phyloP scores from a whole-genome alignment of 2,113 vertebrate genomes.

The Amia ocellicauda region DNA sequence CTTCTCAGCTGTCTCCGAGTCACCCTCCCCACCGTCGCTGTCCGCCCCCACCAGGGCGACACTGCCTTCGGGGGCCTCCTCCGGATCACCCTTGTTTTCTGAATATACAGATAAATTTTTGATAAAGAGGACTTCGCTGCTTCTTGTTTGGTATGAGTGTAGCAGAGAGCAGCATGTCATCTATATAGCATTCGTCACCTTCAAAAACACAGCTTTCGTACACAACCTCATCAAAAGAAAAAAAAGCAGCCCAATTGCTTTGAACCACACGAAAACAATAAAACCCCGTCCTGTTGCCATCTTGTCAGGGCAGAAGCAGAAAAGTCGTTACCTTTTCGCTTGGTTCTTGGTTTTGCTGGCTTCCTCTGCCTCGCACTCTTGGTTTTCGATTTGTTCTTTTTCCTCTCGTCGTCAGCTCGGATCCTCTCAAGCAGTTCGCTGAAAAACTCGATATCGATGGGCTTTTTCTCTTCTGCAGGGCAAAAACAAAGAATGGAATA shows the following conservation, averaged over 20 bases:
- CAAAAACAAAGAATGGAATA: no score
- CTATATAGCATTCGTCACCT: no score
- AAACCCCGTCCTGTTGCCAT: no score
- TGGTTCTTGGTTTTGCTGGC: constrained; percentile 48
- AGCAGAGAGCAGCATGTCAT: neutral
- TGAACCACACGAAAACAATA: no score
- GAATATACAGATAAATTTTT: neutral
- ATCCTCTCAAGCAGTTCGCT: constrained; percentile 82
- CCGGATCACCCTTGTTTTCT: constrained; percentile 15
- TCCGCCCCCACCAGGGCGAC: constrained; percentile 24
- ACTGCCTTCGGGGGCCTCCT: constrained; percentile 34
- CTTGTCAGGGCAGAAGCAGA: no score
- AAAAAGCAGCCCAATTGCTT: no score
- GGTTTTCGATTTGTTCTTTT: constrained; percentile 63
- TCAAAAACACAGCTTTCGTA: no score
- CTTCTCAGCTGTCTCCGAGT: constrained; percentile 60
- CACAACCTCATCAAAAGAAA: no score
- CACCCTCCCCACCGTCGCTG: constrained; percentile 49
- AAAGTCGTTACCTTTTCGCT: constrained; percentile 55
- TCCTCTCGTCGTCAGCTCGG: constrained; percentile 75
- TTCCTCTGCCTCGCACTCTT: constrained; percentile 53
- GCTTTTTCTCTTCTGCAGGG: constrained; percentile 76
- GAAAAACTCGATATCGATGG: constrained; percentile 90
- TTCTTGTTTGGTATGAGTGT: neutral
- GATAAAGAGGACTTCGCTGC: neutral